Base-by-base conservation (phyloP, 2,113 vertebrate genomes). In the Vulpes lagopus region DNA sequence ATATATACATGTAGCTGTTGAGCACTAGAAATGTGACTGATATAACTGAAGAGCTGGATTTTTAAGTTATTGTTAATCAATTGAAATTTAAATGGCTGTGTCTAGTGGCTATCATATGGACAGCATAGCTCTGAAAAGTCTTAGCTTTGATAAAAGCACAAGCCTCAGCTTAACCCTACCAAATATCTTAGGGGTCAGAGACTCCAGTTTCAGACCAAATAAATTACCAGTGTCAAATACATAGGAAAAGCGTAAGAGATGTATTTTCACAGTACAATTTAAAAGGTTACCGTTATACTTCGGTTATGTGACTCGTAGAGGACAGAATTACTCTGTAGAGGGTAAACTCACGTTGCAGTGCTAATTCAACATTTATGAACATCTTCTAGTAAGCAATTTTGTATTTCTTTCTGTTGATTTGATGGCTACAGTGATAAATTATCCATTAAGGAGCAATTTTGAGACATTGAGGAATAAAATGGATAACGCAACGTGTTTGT, bases 381-480 rank as follows among this genome's bases (percentile, higher is more conserved):
- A 73, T 89, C 51, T 95, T 92, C 76, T 35, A 59, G 27, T 90
- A 94, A 94, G 30, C 35, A 74, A 17, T 78, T 91, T 94, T 82
- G 43, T 35, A 65, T 86, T 95, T 84, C 43, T 43, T 88, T 93
- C 27, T 95, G 10, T 88, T 95, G 49, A 81, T 23, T 94, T 94
- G 59, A 81, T 89, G 92, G 14, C 96, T 89, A 35, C 11, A 51
- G 2, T 84, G 79, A 91, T 92, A 93, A 80, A 64, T 92, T 84
- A 51, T 25, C 27, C 38, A 8, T 86, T 91, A 83, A 35, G 11
- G 79, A 55, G 17, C 69, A 94, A 3, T 89, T 15, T 57, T 89
- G 78, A 94, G 55, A 91, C 67, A 62, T 25, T 87, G 53, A 91
- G 16, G 53, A 94, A 20, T 83, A 94, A 91, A 79, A 67, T 88